phyloP scores from a whole-genome alignment of 2,888 invertebrate species.

The Chromoteleia sp. region DNA sequence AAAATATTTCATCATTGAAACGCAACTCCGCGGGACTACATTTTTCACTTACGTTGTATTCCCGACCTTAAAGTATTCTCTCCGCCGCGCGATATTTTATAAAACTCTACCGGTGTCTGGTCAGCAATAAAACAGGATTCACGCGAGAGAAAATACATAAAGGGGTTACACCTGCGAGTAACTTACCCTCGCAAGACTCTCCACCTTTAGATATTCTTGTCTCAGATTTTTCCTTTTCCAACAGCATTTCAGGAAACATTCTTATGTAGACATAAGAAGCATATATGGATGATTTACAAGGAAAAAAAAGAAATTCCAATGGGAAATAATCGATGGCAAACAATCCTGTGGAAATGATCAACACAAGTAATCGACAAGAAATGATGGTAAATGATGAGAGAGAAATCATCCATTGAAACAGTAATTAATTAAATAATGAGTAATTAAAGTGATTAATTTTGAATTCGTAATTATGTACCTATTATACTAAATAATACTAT shows the following conservation, averaged over 20 bases:
- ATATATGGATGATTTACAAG: too few relatives aligned
- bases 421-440: too few relatives aligned
- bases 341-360: too few relatives aligned
- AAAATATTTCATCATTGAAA: constrained; percentile 38
- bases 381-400: too few relatives aligned
- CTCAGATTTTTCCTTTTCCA: constrained; percentile 3
- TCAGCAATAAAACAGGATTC: constrained; percentile 42
- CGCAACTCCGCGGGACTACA: constrained; percentile 12
- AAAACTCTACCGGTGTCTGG: constrained; percentile 14
- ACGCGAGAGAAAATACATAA: constrained; percentile 28
- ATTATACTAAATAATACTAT: too few relatives aligned
- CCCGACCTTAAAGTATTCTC: constrained; percentile 11
- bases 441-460: too few relatives aligned
- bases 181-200: background rate
- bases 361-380: too few relatives aligned
- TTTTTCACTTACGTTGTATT: constrained; percentile 34
- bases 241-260: background rate
- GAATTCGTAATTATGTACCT: too few relatives aligned
- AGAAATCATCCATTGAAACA: too few relatives aligned
- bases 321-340: too few relatives aligned
- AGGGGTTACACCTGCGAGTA: constrained; percentile 13
- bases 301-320: too few relatives aligned
- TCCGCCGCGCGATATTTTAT: constrained; percentile 10
- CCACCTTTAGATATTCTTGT: background rate
- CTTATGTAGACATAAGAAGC: too few relatives aligned